Conservation (phyloP, 2,113 vertebrate genomes). For the Megaceryle torquata region DNA sequence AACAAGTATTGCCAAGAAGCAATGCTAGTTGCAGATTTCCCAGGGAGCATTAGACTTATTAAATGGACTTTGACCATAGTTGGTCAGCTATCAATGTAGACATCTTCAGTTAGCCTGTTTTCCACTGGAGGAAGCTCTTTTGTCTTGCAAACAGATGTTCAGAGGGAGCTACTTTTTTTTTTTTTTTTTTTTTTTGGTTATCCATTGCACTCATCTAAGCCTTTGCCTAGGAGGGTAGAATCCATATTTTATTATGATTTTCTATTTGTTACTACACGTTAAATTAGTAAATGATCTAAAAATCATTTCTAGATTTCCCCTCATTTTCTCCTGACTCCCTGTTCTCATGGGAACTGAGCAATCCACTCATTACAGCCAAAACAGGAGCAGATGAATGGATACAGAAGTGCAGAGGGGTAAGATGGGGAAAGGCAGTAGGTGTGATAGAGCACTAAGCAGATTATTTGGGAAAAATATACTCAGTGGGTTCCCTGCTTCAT, state of each 20-base stretch:
- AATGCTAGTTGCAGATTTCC: not conserved
- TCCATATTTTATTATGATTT: not conserved
- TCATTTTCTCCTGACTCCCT: not conserved
- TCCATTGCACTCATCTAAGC: not conserved
- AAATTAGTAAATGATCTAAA: not conserved
- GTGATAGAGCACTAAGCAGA: not conserved
- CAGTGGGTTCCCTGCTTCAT: not conserved
- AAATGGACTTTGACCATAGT: not conserved
- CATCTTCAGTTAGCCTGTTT: not conserved
- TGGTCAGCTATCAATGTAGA: not conserved
- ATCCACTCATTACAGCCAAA: not conserved
- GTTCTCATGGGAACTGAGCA: not conserved
- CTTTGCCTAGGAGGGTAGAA: not conserved
- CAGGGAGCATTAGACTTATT: not conserved
- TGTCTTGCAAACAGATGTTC: not conserved
- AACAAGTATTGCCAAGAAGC: not conserved
- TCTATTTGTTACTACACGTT: not conserved
- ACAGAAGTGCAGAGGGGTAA: not conserved
- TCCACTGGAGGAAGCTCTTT: not conserved
- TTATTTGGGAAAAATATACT: not conserved
- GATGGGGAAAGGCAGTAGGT: not conserved
- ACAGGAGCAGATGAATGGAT: not conserved
- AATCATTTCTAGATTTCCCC: not conserved
- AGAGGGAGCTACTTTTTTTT: not conserved
- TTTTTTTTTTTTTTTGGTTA: not conserved